These are phyloP conservation scores for Spondyliosoma cantharus DNA, from an alignment of 2,797 vertebrate species.

Conservation along the genomic window DNA sequence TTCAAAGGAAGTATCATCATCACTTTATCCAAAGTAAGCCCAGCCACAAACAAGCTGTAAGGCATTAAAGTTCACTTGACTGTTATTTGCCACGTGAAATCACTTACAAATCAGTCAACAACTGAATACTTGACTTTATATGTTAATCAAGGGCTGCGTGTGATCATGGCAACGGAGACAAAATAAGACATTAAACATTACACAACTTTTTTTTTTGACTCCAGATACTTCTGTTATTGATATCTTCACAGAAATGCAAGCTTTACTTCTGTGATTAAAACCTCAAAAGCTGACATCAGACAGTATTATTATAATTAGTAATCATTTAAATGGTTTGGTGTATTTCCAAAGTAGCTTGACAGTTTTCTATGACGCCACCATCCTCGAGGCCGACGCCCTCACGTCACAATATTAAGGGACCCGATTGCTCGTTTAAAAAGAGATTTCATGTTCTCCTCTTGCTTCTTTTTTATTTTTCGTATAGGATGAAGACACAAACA, in stretches of 20 bases:
- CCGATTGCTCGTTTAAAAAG: too few species aligned
- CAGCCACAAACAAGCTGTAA: conserved; percentile 12
- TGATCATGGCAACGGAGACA: background rate
- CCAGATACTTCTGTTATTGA: background rate
- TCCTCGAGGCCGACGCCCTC: too few species aligned
- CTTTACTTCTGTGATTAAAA: background rate
- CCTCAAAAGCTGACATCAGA: conserved; percentile 5
- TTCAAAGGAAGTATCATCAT: conserved; percentile 38
- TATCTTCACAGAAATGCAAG: too few species aligned
- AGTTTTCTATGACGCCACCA: background rate
- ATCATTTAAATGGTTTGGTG: conserved; percentile 19
- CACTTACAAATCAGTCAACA: conserved; percentile 4
- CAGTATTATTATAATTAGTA: conserved; percentile 7
- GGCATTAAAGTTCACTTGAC: background rate
- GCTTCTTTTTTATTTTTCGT: too few species aligned
- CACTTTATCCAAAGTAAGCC: conserved; percentile 56
- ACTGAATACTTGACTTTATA: background rate
- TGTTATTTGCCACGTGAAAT: background rate
- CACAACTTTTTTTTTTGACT: background rate
- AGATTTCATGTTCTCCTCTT: too few species aligned
- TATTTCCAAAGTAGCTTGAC: background rate
- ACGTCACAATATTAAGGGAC: too few species aligned
- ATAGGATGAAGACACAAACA: background rate
- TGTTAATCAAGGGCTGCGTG: background rate
- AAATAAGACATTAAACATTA: background rate